Evolutionary conservation across 2,888 invertebrate species (phyloP), one percentile per base, ranked within the genome.

Genomic region (Leptarthrus brevirostris): DNA sequence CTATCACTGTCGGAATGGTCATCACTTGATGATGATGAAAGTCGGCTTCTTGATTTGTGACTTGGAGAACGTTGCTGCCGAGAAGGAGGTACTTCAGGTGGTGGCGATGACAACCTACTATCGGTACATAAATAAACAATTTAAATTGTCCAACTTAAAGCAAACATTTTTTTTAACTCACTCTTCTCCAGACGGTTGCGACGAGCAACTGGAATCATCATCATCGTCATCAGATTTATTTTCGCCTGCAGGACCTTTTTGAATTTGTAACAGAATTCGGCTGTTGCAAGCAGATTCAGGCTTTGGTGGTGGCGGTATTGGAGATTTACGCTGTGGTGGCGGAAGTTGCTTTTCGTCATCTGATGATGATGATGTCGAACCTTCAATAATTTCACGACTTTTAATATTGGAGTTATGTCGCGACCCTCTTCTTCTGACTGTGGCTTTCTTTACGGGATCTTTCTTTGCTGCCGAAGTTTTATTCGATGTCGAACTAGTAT

Each of bases 251-350:
- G 64, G 22, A 8, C 66, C 61, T 36, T 72, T 74, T 30, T 74
- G 72, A 26, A 69, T 73, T 70, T 72, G 72, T 36, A 71, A 20
- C n/a, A 72, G 47, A 44, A 49, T 73, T 52, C 76, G 30, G 26
- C 74, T 66, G 58, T 72, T 75, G 14, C 34, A 80, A 4, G 80
- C 24, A 12, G 58, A 75, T 14, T 81, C 80, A 14, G 81, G 77
- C 3, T 82, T 81, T 71, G 83, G 79, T 2, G 81, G 78, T 2
- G 80, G 78, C 12, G 84, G 80, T 0, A 44, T 83, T 85, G 79
- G 78, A 18, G 81, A 80, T 56, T 44, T 74, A 40, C 44, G 70
- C 20, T 18, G 14, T 58, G 56, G 30, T 30, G 56, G 26, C 12
- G 56, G 53, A 36, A 22, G 20, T 40, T 40, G 40, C 18, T 22